These are phyloP conservation scores for Seriola aureovittata DNA, from an alignment of 2,113 vertebrate species.

Conservation along the genomic window DNA sequence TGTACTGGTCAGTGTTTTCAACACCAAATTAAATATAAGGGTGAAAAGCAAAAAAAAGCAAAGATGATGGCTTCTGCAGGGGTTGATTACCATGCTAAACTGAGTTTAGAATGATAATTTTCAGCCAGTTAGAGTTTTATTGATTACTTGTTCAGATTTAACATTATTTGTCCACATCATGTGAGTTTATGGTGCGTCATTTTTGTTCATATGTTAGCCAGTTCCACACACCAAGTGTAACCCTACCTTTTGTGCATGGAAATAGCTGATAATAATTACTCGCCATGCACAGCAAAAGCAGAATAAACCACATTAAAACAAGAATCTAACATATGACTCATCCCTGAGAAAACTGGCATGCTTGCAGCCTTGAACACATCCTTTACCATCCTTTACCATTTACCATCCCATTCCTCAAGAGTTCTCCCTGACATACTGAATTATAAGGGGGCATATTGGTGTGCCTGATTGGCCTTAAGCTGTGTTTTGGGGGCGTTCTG, in stretches of 20 bases:
- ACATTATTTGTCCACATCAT: neutral
- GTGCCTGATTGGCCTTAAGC: constrained; percentile 81
- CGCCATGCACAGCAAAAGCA: constrained; percentile 46
- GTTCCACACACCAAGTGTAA: neutral
- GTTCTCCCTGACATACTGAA: constrained; percentile 83
- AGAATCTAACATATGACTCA: constrained; percentile 78
- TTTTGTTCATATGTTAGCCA: neutral
- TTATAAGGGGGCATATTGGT: constrained; percentile 83
- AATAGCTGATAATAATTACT: constrained; percentile 68
- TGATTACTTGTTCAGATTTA: neutral
- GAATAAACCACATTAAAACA: constrained; percentile 72
- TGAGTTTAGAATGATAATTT: constrained; percentile 1
- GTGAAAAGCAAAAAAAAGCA: neutral
- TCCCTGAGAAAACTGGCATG: constrained; percentile 80
- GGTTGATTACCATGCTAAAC: neutral
- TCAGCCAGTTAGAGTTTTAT: neutral
- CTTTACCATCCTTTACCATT: constrained; percentile 79
- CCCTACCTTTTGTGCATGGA: constrained; percentile 32
- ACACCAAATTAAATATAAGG: neutral
- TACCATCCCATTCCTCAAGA: constrained; percentile 83
- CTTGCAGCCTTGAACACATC: constrained; percentile 80
- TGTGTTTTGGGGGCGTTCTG: constrained; percentile 81
- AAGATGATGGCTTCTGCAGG: neutral
- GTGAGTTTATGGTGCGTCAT: neutral
- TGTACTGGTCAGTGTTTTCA: neutral